Percentiles rank a stretch among this genome's conserved stretches.
phyloP scores from a whole-genome alignment of 2,113 vertebrate genomes.

The Brienomyrus brachyistius region DNA sequence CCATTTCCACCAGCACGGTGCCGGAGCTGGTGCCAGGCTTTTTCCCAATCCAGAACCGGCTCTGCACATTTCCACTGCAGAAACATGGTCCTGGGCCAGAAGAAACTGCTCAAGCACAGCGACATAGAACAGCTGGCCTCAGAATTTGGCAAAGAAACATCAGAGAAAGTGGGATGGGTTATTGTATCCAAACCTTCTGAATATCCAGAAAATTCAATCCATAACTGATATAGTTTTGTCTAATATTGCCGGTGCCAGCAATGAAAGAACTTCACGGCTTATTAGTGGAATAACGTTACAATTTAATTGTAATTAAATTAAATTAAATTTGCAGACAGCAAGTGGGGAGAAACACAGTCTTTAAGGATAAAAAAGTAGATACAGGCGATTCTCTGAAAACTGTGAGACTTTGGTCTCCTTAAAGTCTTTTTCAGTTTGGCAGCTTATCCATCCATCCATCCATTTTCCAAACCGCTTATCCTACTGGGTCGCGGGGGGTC shows the following conservation, averaged over 20 bases:
- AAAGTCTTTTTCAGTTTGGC: not conserved
- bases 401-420: not conserved
- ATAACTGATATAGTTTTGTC: not conserved
- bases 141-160: not conserved
- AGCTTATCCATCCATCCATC: no score
- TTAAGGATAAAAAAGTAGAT: not conserved
- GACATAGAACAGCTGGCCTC: not conserved
- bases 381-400: not conserved
- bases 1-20: not conserved
- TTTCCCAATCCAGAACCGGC: not conserved
- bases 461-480: no score
- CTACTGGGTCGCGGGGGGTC: no score
- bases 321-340: not conserved
- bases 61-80: not conserved
- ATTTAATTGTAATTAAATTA: not conserved
- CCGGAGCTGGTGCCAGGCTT: not conserved
- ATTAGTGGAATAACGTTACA: not conserved
- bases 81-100: not conserved
- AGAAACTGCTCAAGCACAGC: no score
- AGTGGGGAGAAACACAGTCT: not conserved
- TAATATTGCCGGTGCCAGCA: not conserved
- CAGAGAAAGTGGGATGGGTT: not conserved
- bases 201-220: not conserved
- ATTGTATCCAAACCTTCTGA: not conserved
- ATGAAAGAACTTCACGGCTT: not conserved